Evolutionary conservation across 2,797 vertebrate species (phyloP), one percentile per base, ranked within the genome.

Genomic region (Thunnus albacares): DNA sequence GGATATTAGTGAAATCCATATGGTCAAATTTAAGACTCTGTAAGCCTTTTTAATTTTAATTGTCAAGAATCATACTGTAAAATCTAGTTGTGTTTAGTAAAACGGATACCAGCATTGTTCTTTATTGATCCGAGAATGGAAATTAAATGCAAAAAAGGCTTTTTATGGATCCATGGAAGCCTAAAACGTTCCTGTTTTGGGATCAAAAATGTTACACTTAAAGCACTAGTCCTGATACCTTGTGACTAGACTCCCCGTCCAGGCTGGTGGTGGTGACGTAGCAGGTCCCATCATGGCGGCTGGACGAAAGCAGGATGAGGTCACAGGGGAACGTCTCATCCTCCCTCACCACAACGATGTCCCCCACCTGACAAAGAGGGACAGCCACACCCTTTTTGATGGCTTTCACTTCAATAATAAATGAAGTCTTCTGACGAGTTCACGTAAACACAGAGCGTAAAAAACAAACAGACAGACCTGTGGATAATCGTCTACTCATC

Each of bases 251-350:
- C 92, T 99, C 98, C 73, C 98, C 98, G 5, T 99, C 98, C 83
- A 99, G 92, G 90, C 98, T 98, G 93, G 98, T 94, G 22, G 98
- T 99, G 63, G 98, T 99, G 87, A 99, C 97, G n/a, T 97, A 99
- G 94, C 98, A 99, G 3, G 97, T 98, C 55, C 98, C 98, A 12
- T 99, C 97, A 28, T 92, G 93, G 71, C 97, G 96, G 85, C 96
- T 98, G 87, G 98, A 97, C 12, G 98, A 99, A 0, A 99, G 96
- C 86, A 99, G 94, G 94, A 99, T 96, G 93, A 99, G 93, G 92
- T 99, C 98, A 93, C 98, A 99, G 51, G 98, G 98, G 89, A 99
- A 99, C 14, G 96, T 98, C 94, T 99, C 98, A 15, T 99, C 96
- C 92, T 99, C 97, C 93, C 96, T 97, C 80, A 99, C 97, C 95